phyloP scores from a whole-genome alignment of 2,113 vertebrate species.

The Lepisosteus oculatus region DNA sequence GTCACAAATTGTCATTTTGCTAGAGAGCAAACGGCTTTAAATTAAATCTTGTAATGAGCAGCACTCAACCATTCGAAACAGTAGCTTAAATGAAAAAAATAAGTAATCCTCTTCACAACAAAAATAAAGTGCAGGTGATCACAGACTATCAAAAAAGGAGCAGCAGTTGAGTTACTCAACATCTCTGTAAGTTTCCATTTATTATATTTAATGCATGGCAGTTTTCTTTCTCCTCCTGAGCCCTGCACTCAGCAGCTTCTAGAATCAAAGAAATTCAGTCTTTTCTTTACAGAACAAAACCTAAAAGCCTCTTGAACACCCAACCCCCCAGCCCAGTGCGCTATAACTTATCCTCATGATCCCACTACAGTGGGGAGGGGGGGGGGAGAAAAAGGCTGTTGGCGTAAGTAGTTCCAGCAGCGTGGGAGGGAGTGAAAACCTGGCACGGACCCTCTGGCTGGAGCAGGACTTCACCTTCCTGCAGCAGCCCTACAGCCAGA shows the following conservation, averaged over 20 bases:
- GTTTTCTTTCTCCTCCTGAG: not conserved
- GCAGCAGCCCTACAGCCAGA: not conserved
- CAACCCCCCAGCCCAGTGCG: conserved; percentile 50
- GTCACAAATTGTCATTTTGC: no score
- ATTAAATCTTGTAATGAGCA: no score
- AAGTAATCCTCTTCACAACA: no score
- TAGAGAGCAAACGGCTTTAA: no score
- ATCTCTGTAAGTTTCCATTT: conserved; percentile 5
- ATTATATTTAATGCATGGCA: not conserved
- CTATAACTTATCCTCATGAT: conserved; percentile 60
- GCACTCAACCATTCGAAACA: no score
- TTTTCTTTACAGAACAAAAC: conserved; percentile 41
- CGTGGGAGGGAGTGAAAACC: conserved; percentile 45
- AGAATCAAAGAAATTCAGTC: conserved; percentile 22
- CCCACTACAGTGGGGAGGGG: conserved; percentile 45
- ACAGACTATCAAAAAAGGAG: no score
- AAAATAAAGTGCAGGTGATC: no score
- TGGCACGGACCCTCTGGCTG: conserved; percentile 36
- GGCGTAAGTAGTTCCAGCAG: conserved; percentile 68
- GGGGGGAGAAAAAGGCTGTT: conserved; percentile 59
- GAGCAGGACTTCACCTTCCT: not conserved
- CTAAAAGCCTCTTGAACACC: conserved; percentile 39
- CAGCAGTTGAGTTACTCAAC: conserved; percentile 11
- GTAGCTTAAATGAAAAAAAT: no score
- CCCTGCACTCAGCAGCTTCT: not conserved